Percentiles rank a stretch among this genome's conserved stretches.
phyloP scores from a whole-genome alignment of 2,797 vertebrate species.

The Cercopithecus diana region DNA sequence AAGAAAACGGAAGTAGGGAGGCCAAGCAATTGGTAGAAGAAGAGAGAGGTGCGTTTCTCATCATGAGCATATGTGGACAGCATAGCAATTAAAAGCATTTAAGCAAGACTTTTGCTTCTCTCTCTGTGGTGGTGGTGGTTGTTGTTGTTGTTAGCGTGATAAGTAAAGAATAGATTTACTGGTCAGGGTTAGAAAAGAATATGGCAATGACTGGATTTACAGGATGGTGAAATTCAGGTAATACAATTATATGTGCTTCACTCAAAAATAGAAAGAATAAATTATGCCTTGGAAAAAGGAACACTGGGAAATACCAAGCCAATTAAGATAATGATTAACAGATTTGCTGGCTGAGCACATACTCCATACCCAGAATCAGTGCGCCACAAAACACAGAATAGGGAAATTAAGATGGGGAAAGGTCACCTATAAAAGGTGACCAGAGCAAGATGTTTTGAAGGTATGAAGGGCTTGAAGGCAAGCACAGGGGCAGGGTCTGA shows the following conservation, averaged over 20 bases:
- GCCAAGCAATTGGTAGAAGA: background rate
- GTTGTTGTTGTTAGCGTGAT: background rate
- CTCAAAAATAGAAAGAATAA: background rate
- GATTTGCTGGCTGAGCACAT: background rate
- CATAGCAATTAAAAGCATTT: background rate
- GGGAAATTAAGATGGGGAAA: background rate
- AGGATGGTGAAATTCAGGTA: background rate
- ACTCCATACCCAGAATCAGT: background rate
- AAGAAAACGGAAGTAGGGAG: background rate
- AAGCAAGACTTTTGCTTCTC: background rate
- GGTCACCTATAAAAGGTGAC: background rate
- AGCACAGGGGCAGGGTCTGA: background rate
- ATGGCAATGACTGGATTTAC: background rate
- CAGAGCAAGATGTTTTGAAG: background rate
- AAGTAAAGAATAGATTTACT: background rate
- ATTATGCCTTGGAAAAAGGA: background rate
- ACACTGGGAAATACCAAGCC: background rate
- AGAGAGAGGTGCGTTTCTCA: background rate
- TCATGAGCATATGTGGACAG: background rate
- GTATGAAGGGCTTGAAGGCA: background rate
- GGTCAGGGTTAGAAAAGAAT: background rate
- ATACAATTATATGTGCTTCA: background rate
- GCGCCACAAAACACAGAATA: background rate
- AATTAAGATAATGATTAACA: slow-evolving; percentile 16
- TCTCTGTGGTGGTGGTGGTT: background rate